Conservation (phyloP, 2,888 invertebrate species). For the Poecilus cupreus region DNA sequence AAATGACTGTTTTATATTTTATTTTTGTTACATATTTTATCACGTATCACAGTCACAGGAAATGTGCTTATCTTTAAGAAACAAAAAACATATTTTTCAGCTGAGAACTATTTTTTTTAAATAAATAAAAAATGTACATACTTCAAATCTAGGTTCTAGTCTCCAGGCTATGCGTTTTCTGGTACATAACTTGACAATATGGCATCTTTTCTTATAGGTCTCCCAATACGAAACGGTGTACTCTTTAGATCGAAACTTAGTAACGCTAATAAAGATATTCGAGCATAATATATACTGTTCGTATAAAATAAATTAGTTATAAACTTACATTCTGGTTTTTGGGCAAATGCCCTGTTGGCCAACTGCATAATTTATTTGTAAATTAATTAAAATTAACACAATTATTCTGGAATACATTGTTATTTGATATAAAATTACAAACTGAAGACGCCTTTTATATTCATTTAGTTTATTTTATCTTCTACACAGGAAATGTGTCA, state of each 20-base stretch:
- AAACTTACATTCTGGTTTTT: constrained; percentile 29
- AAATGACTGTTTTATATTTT: background rate
- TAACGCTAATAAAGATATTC: constrained; percentile 8
- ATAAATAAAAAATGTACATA: background rate
- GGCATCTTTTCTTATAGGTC: constrained; percentile 26
- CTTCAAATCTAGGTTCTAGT: background rate
- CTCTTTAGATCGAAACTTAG: background rate
- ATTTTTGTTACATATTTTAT: background rate
- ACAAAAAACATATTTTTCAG: too few species aligned
- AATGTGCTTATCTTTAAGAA: background rate
- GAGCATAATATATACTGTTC: background rate
- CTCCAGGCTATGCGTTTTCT: background rate
- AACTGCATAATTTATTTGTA: background rate
- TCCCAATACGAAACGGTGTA: constrained; percentile 1
- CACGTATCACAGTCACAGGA: background rate
- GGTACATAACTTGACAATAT: background rate
- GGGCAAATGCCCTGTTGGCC: constrained; percentile 5
- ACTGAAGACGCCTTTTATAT: background rate
- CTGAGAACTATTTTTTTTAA: background rate
- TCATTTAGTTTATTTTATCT: background rate
- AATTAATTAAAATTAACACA: background rate
- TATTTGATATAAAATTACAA: background rate
- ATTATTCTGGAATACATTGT: constrained; percentile 18
- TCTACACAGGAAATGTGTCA: constrained; percentile 18
- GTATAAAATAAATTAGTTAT: background rate